Conservation (phyloP, 1,140 invertebrate genomes). For the Neotoxoptera formosana region DNA sequence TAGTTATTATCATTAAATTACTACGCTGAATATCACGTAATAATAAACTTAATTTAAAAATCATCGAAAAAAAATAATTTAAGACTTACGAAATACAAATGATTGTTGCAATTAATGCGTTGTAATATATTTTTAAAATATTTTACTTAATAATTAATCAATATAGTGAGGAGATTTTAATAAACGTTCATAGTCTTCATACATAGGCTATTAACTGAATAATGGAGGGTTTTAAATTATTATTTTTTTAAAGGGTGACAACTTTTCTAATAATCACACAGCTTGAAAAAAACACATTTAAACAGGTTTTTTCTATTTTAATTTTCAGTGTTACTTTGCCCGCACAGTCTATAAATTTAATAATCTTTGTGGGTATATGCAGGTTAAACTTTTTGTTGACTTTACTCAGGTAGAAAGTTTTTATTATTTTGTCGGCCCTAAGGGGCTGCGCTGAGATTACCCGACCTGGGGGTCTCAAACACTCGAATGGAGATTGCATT, state of each 20-base stretch:
- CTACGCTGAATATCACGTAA: too few species aligned
- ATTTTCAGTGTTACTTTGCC: neutral
- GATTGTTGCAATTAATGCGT: neutral
- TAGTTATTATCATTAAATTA: neutral
- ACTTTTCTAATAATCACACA: neutral
- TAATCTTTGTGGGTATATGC: neutral
- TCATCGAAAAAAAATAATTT: neutral
- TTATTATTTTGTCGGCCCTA: conserved; percentile 44
- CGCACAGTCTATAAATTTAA: conserved; percentile 13
- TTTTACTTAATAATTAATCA: neutral
- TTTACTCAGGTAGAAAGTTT: conserved; percentile 39
- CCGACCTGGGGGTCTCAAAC: neutral
- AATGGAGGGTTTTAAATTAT: neutral
- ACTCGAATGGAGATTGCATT: conserved; percentile 46
- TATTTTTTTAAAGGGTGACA: neutral
- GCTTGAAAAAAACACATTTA: neutral
- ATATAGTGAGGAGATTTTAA: too few species aligned
- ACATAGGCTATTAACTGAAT: neutral
- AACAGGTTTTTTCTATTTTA: neutral
- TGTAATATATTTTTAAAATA: neutral
- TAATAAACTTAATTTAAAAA: neutral
- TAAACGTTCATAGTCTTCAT: too few species aligned
- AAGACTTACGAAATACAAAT: neutral
- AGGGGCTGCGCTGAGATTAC: conserved; percentile 35
- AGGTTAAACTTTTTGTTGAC: conserved; percentile 27